A percentile compares a stretch with the other conserved stretches of the same genome.
These are phyloP conservation scores for Orthosia gracilis DNA, from an alignment of 2,888 invertebrate species.

Conservation along the genomic window DNA sequence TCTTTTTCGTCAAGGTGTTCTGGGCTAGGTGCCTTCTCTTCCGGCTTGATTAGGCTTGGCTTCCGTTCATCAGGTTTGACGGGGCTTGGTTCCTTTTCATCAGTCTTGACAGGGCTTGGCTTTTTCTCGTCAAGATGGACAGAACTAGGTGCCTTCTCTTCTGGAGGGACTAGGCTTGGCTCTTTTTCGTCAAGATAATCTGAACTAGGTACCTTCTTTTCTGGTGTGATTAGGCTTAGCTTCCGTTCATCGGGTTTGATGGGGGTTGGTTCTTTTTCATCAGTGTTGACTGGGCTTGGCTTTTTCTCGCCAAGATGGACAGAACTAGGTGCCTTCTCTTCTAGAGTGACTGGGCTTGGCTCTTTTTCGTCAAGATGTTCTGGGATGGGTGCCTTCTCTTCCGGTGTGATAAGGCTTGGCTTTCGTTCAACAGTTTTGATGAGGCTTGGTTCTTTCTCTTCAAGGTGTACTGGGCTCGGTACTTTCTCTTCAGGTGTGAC, in stretches of 20 bases:
- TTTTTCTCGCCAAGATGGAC: constrained; percentile 2
- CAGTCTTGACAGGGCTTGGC: not conserved
- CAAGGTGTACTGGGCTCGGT: not conserved
- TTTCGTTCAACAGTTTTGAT: too few species aligned
- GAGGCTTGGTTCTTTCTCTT: not conserved
- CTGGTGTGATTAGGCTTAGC: not conserved
- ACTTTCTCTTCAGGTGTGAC: not conserved
- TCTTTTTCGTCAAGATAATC: too few species aligned
- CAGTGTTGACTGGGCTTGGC: not conserved
- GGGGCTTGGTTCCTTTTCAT: not conserved
- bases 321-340: not conserved
- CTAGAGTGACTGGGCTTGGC: constrained; percentile 19
- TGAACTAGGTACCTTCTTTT: too few species aligned
- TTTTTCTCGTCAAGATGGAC: not conserved
- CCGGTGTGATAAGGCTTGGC: too few species aligned
- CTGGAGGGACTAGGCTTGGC: too few species aligned
- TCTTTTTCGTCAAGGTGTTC: too few species aligned
- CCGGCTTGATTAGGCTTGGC: too few species aligned
- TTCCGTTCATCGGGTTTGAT: constrained; percentile 8
- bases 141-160: not conserved
- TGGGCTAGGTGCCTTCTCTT: too few species aligned
- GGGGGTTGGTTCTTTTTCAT: constrained; percentile 2
- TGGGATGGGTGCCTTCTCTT: not conserved
- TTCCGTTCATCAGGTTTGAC: too few species aligned
- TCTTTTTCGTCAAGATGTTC: constrained; percentile 4